phyloP scores from a whole-genome alignment of 2,113 vertebrate genomes.

The Vireo altiloquus region DNA sequence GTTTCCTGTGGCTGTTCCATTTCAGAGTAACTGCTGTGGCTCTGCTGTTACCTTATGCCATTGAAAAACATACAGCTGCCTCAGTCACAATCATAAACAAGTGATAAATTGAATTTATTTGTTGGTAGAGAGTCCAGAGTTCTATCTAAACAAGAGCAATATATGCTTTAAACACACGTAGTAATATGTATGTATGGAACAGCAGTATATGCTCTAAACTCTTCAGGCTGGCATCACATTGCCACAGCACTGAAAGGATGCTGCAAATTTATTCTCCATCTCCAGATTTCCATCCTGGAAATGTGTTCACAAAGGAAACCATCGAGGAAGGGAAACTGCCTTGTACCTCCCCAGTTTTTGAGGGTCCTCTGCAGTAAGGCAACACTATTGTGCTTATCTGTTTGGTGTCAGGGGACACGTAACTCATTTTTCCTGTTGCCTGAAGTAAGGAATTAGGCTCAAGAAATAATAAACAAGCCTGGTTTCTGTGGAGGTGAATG shows the following conservation, averaged over 20 bases:
- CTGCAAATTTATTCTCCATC: background rate
- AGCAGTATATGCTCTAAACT: background rate
- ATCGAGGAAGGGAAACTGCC: background rate
- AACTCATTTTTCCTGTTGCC: background rate
- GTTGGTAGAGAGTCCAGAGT: background rate
- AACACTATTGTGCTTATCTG: background rate
- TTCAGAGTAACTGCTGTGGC: background rate
- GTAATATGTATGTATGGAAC: background rate
- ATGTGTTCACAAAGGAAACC: background rate
- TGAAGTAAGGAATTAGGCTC: background rate
- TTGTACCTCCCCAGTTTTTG: background rate
- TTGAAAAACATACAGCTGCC: background rate
- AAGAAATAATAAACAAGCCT: background rate
- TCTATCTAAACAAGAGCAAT: background rate
- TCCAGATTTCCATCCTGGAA: background rate
- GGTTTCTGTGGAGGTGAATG: background rate
- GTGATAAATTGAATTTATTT: background rate
- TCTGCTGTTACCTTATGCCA: background rate
- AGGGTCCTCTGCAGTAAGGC: background rate
- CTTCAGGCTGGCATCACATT: background rate
- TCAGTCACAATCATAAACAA: background rate
- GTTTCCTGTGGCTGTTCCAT: conserved; percentile 42
- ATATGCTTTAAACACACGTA: background rate
- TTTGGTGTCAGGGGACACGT: background rate
- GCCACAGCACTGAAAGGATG: background rate